Conservation (phyloP, 2,888 invertebrate genomes). For the Callyntrura guangdongensis region DNA sequence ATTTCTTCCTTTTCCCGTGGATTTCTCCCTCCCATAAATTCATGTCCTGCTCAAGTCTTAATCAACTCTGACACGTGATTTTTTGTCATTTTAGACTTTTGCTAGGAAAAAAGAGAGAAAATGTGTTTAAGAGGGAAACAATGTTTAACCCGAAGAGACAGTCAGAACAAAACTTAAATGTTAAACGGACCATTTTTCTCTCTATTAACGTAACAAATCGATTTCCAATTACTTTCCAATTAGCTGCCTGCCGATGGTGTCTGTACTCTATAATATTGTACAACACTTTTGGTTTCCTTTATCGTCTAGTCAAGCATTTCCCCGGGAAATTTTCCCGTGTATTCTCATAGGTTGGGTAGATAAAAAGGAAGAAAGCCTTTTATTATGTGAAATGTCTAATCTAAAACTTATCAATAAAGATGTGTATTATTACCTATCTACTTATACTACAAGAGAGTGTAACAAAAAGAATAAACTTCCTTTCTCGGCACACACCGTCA, state of each 20-base stretch:
- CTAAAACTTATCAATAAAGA: slow-evolving; percentile 33
- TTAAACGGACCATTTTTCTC: neutral
- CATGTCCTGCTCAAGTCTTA: slow-evolving; percentile 61
- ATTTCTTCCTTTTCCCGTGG: neutral
- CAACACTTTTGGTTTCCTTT: neutral
- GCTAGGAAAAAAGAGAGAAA: neutral
- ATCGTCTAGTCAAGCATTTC: neutral
- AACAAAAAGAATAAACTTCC: slow-evolving; percentile 20
- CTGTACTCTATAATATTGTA: too few species aligned
- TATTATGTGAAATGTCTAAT: slow-evolving; percentile 31
- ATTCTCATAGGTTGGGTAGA: neutral
- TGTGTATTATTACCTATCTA: neutral
- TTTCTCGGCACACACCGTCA: neutral
- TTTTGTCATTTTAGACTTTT: slow-evolving; percentile 66
- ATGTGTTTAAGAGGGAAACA: neutral
- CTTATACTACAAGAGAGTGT: neutral
- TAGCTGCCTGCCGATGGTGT: slow-evolving; percentile 23
- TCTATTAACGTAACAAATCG: slow-evolving; percentile 63
- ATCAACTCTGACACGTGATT: slow-evolving; percentile 72
- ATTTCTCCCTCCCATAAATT: slow-evolving; percentile 69
- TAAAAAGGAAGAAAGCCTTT: neutral
- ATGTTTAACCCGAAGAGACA: neutral
- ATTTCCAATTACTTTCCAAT: slow-evolving; percentile 71
- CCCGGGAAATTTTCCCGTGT: slow-evolving; percentile 3
- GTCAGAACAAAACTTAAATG: neutral